phyloP scores from a whole-genome alignment of 2,797 vertebrate species.

The Malurus leucopterus region DNA sequence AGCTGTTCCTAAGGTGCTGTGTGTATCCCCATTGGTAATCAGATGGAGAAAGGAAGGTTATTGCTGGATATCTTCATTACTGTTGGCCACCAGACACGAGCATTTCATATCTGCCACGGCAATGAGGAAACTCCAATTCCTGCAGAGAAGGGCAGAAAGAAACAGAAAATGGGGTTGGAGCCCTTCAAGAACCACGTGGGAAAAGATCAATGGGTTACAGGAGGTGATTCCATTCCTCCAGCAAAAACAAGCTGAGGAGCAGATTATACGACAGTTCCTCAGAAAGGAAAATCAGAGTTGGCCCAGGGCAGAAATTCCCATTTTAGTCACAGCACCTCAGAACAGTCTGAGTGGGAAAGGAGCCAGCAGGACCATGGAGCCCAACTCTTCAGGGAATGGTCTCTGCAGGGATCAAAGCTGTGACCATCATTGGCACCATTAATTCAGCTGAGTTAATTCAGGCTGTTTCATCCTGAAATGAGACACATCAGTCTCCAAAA shows the following conservation, averaged over 20 bases:
- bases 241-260: not conserved
- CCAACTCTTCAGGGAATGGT: not conserved
- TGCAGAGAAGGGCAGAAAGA: not conserved
- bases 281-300: not conserved
- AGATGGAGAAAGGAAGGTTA: not conserved
- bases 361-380: not conserved
- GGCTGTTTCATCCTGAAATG: not conserved
- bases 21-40: too few species aligned
- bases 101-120: accelerated
- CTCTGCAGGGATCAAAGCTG: not conserved
- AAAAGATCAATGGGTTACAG: not conserved
- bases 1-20: not conserved
- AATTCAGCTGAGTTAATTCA: not conserved
- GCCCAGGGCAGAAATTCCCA: not conserved
- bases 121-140: not conserved
- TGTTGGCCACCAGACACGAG: not conserved
- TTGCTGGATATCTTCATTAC: not conserved
- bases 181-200: not conserved
- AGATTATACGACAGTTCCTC: not conserved
- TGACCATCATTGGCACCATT: accelerated
- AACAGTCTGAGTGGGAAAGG: not conserved
- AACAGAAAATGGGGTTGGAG: not conserved
- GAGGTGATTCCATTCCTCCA: not conserved
- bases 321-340: not conserved
- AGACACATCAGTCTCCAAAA: not conserved